Base-by-base conservation (phyloP, 1,140 invertebrate genomes). In the Drosophila parvula region DNA sequence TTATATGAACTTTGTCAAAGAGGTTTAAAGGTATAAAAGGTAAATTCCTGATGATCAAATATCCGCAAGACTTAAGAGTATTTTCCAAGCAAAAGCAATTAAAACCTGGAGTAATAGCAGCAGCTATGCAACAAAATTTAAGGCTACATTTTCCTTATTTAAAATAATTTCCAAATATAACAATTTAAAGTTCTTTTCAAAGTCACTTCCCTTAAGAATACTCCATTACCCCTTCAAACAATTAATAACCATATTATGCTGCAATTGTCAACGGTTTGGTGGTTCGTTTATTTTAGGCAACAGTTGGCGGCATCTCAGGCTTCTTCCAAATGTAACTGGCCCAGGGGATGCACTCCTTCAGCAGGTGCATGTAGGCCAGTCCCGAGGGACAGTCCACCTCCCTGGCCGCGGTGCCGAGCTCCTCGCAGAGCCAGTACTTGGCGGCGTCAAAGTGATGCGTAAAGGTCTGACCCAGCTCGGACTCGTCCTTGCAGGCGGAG, bases 271-370 rank as follows among this genome's bases (percentile, higher is more conserved):
- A 38, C 41, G 3, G 18, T 60, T 10, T 4, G 16, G 22, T 65
- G 30, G n/a, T 32, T 57, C 34, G 27, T 78, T 63, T 74, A 44
- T 43, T 63, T 89, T 80, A 91, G 59, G 85, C 82, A 48, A 91
- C 50, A n/a, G 90, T 91, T 53, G 82, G 90, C 8, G 90, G 90
- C 57, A 79, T 70, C 63, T 91, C 82, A 4, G 79, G 90, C 55
- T 90, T 78, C 73, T 91, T 91, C 90, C 90, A 91, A 64, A 91
- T 73, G 44, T 84, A 91, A 28, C 81, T 91, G 50, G 80, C 74
- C 90, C 90, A 91, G 10, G 90, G 90, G 43, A 91, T 90, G 78
- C 90, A 91, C 61, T 91, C 90, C 74, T 82, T 88, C 28, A 90
- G 69, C 53, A 90, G 67, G 51, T 91, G 90, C 90, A 91, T 91